Evolutionary conservation across 2,888 invertebrate species (phyloP), one percentile per base, ranked within the genome.

Genomic region (Scaptomyza tumidula): DNA sequence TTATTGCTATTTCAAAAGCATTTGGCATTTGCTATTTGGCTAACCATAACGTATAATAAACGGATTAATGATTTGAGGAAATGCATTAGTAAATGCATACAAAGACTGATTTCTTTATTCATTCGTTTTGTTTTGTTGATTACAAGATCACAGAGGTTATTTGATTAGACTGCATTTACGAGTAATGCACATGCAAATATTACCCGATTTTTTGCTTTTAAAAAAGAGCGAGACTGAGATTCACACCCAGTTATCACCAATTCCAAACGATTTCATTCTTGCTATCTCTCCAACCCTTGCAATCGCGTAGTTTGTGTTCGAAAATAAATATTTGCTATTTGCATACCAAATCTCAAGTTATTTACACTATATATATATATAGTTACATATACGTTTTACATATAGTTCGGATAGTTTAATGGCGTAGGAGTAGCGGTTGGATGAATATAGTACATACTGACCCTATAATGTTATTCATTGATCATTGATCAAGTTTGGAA

Each of bases 91-190:
- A 24, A 24, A 24, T 24, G 56, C 65, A 33, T 50, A 13, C 19
- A 67, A 37, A 39, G 35, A 29, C 11, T 2, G 63, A 56, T 50
- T 69, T 67, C 43, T 62, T 9, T 66, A 58, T 71, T 70, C 53
- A 52, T 64, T 66, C 29, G 76, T 37, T 37, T 45, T 62, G 64
- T 45, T 78, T 69, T 80, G 71, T 71, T 74, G 82, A 83, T 86
- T 78, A 79, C 60, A 53, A 69, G 82, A 71, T 86, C 86, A 74
- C 11, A 29, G 53, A 67, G 86, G 84, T 83, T 65, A 74, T 19
- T 64, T 64, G 82, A 86, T 83, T 84, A 83, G 84, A 71, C 46
- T 54, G 66, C 55, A 55, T 63, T 66, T 45, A 69, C 53, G 31
- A 54, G 33, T 29, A 59, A 46, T 59, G 63, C 70, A 80, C 58